Evolutionary conservation across 2,888 invertebrate species (phyloP), one percentile per base, ranked within the genome.

Genomic region (Oligia fasciuncula): DNA sequence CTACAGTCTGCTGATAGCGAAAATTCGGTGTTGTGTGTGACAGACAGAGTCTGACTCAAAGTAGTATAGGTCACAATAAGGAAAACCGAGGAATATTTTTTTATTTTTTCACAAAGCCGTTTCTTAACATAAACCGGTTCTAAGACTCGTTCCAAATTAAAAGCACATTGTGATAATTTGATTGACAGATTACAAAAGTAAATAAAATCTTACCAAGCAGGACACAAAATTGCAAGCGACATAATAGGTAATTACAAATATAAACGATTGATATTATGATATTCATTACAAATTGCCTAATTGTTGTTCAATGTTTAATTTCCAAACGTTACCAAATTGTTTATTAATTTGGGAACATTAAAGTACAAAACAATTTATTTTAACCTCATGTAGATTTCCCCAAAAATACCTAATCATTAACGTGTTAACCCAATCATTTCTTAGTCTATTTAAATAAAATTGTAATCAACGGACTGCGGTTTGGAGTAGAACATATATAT

Each of bases 401-500:
- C 54, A n/a, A 60, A 57, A 57, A 78, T 65, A 75, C 19, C n/a
- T n/a, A 80, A 77, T 73, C 9, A 66, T 66, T 14, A 75, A 43
- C 11, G 2, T 63, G 46, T 68, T 69, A 67, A 29, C 69, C 29
- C 11, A 75, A 69, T 69, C 14, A 54, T 83, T 68, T 51, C 4
- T 51, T 63, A 35, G 17, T 74, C 0, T 40, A 40, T 82, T 60
- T 40, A 68, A 49, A 74, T 79, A n/a, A 74, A 78, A 78, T 83
- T 1, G 13, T 19, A 43, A 72, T 73, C 63, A 70, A 46, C 29
- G 9, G 46, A 62, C 60, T n/a, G 19, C 3, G 14, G 19, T 60
- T 69, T 40, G 2, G 29, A 43, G 43, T 43, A 43, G 4, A 6
- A 43, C 35, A 43, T 43, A 43, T 35, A 2, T 35, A 3, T 29